Conservation (phyloP, 2,888 invertebrate species). For the Pherbina coryleti region DNA sequence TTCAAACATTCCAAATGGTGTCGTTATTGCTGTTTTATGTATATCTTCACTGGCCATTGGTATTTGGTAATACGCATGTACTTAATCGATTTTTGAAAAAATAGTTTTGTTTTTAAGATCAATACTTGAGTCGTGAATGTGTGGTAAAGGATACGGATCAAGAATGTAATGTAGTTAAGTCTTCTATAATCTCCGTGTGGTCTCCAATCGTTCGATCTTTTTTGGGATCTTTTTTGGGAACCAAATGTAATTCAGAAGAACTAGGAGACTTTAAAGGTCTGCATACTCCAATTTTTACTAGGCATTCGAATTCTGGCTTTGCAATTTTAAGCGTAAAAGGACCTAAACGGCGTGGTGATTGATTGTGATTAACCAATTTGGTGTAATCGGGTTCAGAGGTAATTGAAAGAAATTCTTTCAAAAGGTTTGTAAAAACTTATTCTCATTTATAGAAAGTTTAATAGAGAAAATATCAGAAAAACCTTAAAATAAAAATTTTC, state of each 20-base stretch:
- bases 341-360: background rate
- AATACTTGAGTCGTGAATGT: background rate
- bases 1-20: background rate
- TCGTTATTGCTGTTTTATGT: background rate
- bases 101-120: background rate
- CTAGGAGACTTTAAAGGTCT: background rate
- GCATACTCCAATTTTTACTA: background rate
- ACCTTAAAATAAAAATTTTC: too few species aligned
- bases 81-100: too few species aligned
- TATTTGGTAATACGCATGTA: background rate
- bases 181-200: background rate
- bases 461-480: too few species aligned
- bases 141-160: background rate
- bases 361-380: too few species aligned
- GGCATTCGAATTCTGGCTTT: background rate
- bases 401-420: too few species aligned
- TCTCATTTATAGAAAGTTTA: too few species aligned
- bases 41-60: background rate
- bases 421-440: too few species aligned
- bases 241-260: background rate
- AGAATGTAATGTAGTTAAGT: background rate
- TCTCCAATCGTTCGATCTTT: background rate
- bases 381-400: too few species aligned
- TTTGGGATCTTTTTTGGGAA: background rate
- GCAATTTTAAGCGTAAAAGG: background rate